A percentile compares a stretch with the other conserved stretches of the same genome.
Conservation (phyloP, 2,113 vertebrate genomes). For the Sarotherodon lohbergeri region DNA sequence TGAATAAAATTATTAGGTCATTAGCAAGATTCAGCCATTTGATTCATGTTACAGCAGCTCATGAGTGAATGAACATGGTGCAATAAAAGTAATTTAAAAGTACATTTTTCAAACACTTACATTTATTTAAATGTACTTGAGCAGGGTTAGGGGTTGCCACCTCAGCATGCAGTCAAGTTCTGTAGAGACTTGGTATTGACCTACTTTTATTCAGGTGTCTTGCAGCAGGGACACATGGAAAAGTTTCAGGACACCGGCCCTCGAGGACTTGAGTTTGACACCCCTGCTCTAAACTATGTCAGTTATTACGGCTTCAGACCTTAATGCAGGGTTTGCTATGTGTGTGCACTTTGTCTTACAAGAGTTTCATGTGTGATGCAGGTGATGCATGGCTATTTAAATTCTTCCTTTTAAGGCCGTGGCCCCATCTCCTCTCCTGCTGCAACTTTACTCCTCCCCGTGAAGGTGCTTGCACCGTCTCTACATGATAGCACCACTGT, state of each 20-base stretch:
- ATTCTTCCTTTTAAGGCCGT: background rate
- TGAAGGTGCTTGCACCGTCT: background rate
- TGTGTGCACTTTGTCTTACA: background rate
- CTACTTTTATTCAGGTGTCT: background rate
- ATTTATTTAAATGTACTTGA: background rate
- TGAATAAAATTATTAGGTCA: background rate
- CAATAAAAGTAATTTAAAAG: background rate
- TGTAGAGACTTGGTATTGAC: background rate
- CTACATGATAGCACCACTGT: background rate
- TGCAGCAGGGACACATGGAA: background rate
- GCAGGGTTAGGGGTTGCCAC: background rate
- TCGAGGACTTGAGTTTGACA: background rate
- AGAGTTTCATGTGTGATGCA: background rate
- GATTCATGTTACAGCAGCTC: background rate
- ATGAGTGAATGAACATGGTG: background rate
- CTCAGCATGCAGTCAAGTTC: background rate
- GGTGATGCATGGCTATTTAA: background rate
- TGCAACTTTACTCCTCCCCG: background rate
- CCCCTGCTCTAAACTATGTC: background rate
- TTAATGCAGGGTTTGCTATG: fast-evolving
- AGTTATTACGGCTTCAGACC: background rate
- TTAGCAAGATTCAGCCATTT: background rate
- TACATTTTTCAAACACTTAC: background rate
- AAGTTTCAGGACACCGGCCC: background rate
- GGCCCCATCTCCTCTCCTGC: background rate